Evolutionary conservation across 2,797 vertebrate genomes (phyloP), one percentile per base, ranked within the genome.

Genomic region (Trematomus bernacchii): DNA sequence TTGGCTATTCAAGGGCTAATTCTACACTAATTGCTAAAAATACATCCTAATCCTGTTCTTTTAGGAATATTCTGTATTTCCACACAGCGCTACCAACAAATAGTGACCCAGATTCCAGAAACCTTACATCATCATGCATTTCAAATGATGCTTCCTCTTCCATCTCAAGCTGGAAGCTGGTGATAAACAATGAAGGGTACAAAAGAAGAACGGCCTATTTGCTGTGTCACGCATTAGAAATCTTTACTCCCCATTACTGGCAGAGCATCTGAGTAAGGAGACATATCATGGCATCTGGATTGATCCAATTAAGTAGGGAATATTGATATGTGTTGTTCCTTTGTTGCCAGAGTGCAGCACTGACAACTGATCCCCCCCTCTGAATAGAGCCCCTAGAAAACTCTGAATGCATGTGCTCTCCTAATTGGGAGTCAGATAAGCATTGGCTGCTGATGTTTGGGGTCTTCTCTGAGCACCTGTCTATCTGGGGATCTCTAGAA

Each of bases 351-450:
- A 77, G 65, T 64, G 72, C 4, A 6, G 66, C 73, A 63, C 58
- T 79, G 68, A 74, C 64, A 76, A 46, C 78, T 62, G 73, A 87
- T 80, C 77, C 77, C 71, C 68, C 15, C 9, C 50, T 44, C 59
- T 75, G 57, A 88, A 80, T 54, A 47, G 59, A 76, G 66, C 62
- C 59, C 43, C 7, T 23, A 48, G 72, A 84, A 83, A 87, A 66
- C 53, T 46, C 59, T 71, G 73, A 76, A 86, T 82, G 67, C 65
- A 85, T 92, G 84, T 77, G 73, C 76, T 85, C 74, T 77, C 70
- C 85, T 94, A 93, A 94, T 95, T 93, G 90, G 87, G 51, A 79
- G 75, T 73, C 71, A 68, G 90, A 91, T 94, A 92, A 92, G 89
- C 43, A 72, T 76, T 47, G 80, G 61, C 80, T 46, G 74, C 79